Conservation (phyloP, 1,140 invertebrate species). For the Cryptotermes secundus region DNA sequence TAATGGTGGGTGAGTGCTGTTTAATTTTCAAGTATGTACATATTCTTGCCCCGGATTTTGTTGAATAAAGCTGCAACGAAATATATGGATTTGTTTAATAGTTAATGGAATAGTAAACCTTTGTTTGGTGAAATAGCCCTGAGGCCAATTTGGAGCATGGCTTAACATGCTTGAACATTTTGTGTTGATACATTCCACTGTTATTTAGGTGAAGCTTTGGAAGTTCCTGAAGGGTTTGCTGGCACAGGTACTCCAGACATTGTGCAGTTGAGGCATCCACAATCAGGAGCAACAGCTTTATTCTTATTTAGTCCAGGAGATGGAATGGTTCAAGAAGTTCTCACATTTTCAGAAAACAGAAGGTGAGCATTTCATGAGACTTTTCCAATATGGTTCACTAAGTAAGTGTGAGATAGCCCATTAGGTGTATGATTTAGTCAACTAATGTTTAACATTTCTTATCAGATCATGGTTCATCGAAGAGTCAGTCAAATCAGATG, state of each 20-base stretch:
- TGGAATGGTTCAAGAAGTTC: constrained; percentile 61
- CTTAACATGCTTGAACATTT: not conserved
- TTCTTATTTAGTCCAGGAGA: constrained; percentile 60
- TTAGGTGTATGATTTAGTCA: not conserved
- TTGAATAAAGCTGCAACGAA: not conserved
- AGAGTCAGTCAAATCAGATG: constrained; percentile 71
- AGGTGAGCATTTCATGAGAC: constrained; percentile 35
- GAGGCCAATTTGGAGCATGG: not conserved
- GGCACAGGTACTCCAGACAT: constrained; percentile 68
- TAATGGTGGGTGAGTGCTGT: not conserved
- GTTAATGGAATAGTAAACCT: not conserved
- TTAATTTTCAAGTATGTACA: not conserved
- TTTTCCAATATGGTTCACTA: not conserved
- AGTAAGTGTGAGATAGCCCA: not conserved
- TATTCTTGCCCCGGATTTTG: not conserved
- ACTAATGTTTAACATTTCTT: constrained; percentile 32
- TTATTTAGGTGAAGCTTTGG: constrained; percentile 48
- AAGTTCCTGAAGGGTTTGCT: constrained; percentile 52
- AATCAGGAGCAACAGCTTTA: constrained; percentile 57
- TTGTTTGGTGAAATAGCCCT: constrained; percentile 18
- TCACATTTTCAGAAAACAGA: constrained; percentile 64
- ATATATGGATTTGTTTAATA: not conserved
- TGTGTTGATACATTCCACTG: not conserved
- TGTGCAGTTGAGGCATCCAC: constrained; percentile 68
- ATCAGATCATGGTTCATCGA: constrained; percentile 67